Evolutionary conservation across 2,888 invertebrate species (phyloP), one percentile per base, ranked within the genome.

Genomic region (Eupithecia tripunctaria): DNA sequence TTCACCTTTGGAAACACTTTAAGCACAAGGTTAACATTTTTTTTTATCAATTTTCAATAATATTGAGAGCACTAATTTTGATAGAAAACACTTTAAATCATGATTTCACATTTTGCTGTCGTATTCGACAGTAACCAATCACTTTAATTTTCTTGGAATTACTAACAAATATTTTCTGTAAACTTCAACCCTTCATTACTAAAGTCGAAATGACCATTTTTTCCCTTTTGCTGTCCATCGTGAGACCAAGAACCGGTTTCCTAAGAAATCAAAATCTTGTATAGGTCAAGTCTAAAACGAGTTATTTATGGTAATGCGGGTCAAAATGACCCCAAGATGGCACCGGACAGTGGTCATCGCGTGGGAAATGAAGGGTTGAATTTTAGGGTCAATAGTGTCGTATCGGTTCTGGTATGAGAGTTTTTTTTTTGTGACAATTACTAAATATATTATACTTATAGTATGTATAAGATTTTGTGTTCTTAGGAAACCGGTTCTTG

Each of bases 161-260:
- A 47, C 12, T 14, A 14, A 43, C 43, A 47, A 47, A 51, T 1
- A 21, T 10, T 21, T 51, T 12, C 4, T 21, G 51, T 51, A 21
- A 51, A 12, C 56, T 25, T 25, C 25, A 56, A 56, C 25, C 56
- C 21, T 14, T 25, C 56, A 56, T 82, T 78, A 27, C 75, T 77
- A 62, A 75, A 79, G 67, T 74, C 67, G 74, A 73, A 86, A 78
- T 87, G 86, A 85, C 72, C 59, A 77, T 29, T 47, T 21, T 25
- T 32, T 32, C 5, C 32, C 4, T 32, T 32, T 32, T 6, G 68
- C 67, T 72, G 36, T 83, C 86, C 88, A 85, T 72, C 85, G 80
- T 89, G 89, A 76, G 89, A 90, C 88, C 41, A 0, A 15, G 72
- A 88, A 88, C 88, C 72, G 82, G 87, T 88, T 87, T 80, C 77